Evolutionary conservation across 2,113 vertebrate genomes (phyloP), one percentile per base, ranked within the genome.

Genomic region (Salvelinus alpinus): DNA sequence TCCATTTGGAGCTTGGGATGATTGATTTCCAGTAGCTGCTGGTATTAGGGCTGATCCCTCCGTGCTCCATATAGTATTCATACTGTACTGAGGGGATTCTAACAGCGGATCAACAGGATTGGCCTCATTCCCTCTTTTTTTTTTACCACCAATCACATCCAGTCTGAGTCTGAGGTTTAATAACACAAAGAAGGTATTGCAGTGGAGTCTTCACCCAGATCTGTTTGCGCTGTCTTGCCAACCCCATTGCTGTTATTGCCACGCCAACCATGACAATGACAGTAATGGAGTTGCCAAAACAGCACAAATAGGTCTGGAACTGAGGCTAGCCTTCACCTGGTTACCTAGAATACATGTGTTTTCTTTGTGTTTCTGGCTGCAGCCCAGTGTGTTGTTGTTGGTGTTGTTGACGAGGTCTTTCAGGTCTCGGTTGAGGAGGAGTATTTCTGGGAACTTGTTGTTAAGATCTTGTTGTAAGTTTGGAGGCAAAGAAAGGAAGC

Each of bases 1-100:
- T 60, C 25, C 7, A 71, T 73, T 72, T 64, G 82, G 69, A 67
- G 48, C 74, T 69, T 38, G 69, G 27, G 84, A 54, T 85, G 79
- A 87, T 72, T 89, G 85, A 86, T 85, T 82, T 79, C 72, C 76
- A 72, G 67, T 72, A 70, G 70, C 47, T 71, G 68, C 69, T 54
- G 68, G 71, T 64, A 80, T 82, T 84, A 82, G 59, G 76, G 69
- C 66, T 90, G 79, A 91, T 90, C 81, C 69, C 57, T 51, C 57
- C 73, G 80, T 74, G 75, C 60, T 78, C 76, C 64, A 71, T 76
- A 78, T 67, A 44, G 38, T 44, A 81, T 72, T 86, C 76, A 81
- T 54, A 64, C 22, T 72, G 51, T 18, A 54, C 14, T 54, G n/a
- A n/a, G 5, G 47, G 62, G 72, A 78, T 76, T 80, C 71, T 82